phyloP scores from a whole-genome alignment of 2,113 vertebrate genomes.

The Bubalus kerabau region DNA sequence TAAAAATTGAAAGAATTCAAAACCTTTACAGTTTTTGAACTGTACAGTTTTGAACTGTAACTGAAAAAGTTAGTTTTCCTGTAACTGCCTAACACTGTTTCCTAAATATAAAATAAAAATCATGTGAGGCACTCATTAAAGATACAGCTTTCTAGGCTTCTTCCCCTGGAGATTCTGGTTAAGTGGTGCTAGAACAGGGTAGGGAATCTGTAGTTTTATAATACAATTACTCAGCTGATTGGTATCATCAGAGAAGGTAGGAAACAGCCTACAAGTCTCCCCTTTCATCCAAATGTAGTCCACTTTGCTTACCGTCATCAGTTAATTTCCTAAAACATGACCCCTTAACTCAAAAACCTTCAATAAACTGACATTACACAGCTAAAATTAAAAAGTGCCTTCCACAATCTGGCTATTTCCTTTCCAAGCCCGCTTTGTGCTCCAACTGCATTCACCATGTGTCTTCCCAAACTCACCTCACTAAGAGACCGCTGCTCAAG shows the following conservation, averaged over 20 bases:
- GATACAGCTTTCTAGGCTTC: background rate
- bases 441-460: background rate
- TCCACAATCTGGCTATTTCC: background rate
- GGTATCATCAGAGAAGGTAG: background rate
- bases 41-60: too few relatives aligned
- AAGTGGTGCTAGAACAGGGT: background rate
- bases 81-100: background rate
- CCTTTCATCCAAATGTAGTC: background rate
- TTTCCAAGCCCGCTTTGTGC: background rate
- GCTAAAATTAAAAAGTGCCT: background rate
- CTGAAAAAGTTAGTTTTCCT: background rate
- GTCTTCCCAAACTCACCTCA: background rate
- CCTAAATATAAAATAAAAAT: conserved; percentile 19
- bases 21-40: background rate
- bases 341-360: background rate
- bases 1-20: conserved; percentile 18
- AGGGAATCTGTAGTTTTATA: background rate
- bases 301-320: background rate
- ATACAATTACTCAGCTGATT: background rate
- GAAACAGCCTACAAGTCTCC: background rate
- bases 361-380: background rate
- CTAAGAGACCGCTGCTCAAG: background rate
- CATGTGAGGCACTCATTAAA: background rate
- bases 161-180: background rate
- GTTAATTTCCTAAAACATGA: background rate